Conservation (phyloP, 2,888 invertebrate species). For the Caprella mutica region DNA sequence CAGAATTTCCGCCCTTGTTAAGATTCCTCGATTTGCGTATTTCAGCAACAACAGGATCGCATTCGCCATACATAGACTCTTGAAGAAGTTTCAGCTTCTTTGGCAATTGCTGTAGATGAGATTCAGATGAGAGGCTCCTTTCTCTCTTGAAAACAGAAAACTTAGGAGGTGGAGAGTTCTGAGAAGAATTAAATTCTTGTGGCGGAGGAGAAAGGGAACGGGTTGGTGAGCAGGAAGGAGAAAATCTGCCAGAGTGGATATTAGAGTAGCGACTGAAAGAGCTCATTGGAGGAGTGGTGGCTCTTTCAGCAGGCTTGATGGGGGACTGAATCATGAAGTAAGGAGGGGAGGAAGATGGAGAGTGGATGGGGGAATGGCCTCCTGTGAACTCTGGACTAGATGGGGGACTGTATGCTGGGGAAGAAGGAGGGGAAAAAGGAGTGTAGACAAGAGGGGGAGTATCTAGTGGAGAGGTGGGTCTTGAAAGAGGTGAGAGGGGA, state of each 20-base stretch:
- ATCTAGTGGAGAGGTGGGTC: background rate
- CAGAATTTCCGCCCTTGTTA: too few species aligned
- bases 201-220: background rate
- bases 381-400: too few species aligned
- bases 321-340: background rate
- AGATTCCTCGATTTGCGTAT: too few species aligned
- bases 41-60: too few species aligned
- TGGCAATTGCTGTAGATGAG: too few species aligned
- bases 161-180: background rate
- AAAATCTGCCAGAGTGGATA: background rate
- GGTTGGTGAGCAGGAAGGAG: background rate
- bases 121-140: too few species aligned
- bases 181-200: background rate
- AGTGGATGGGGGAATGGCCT: background rate
- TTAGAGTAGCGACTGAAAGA: background rate
- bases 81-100: too few species aligned
- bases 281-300: too few species aligned
- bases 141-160: too few species aligned
- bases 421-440: background rate
- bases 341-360: slow-evolving; percentile 4
- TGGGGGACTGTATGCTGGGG: background rate
- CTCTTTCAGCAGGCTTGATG: slow-evolving; percentile 8
- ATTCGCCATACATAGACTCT: too few species aligned
- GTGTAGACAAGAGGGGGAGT: background rate
- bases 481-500: background rate